Evolutionary conservation across 2,888 invertebrate genomes (phyloP).

Genomic region (Agrochola circellaris): DNA sequence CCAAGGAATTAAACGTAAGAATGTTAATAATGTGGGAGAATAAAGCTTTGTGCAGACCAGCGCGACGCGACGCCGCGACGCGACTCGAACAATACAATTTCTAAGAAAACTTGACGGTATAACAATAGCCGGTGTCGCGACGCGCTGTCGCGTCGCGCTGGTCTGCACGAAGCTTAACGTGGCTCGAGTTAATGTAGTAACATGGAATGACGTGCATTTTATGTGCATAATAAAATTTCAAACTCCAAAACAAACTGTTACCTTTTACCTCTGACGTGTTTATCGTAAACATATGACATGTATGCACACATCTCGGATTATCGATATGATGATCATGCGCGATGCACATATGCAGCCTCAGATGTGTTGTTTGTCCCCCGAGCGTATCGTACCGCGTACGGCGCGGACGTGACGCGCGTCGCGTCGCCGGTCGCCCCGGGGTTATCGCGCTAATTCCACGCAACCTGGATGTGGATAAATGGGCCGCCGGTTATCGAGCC

Average conservation of each 20-base stretch:
- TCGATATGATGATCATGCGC: neutral
- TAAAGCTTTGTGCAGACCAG: no score
- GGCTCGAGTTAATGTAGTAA: neutral
- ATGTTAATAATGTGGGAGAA: neutral
- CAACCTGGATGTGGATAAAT: slow-evolving; percentile 47
- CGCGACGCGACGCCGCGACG: no score
- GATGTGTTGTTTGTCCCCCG: neutral
- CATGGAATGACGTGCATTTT: neutral
- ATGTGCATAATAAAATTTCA: neutral
- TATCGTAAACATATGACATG: neutral
- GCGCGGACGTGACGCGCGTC: neutral
- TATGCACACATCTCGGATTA: neutral
- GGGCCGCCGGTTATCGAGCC: slow-evolving; percentile 42
- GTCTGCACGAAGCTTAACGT: no score
- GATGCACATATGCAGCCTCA: neutral
- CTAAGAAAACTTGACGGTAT: no score
- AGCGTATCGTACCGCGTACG: neutral
- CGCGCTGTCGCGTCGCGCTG: no score
- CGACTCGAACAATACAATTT: no score
- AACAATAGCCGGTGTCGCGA: no score
- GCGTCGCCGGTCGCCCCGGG: slow-evolving; percentile 25
- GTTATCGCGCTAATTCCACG: slow-evolving; percentile 51
- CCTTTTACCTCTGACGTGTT: neutral
- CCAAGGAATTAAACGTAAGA: slow-evolving; percentile 4
- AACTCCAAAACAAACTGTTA: slow-evolving; percentile 3